Percentiles rank a stretch among this genome's conserved stretches.
Conservation (phyloP, 2,888 invertebrate genomes). For the Melanchra persicariae region DNA sequence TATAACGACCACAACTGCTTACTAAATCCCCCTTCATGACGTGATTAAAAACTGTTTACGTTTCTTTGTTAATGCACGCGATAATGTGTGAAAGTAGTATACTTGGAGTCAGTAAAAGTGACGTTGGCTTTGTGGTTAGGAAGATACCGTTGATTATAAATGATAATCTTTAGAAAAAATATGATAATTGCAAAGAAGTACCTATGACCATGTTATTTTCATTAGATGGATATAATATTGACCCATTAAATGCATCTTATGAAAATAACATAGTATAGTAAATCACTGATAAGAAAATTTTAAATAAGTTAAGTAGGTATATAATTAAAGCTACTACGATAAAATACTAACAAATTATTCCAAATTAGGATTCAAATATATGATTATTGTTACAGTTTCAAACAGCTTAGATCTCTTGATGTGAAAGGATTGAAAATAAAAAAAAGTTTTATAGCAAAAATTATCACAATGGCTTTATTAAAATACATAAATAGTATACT, state of each 20-base stretch:
- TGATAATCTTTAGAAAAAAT: no score
- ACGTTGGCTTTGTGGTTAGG: not conserved
- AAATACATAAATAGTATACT: slow-evolving; percentile 91
- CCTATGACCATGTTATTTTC: no score
- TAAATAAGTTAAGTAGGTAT: no score
- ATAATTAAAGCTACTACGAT: no score
- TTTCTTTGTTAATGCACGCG: slow-evolving; percentile 38
- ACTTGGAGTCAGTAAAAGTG: not conserved
- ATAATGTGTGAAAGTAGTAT: slow-evolving; percentile 35
- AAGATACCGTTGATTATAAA: no score
- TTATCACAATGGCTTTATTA: slow-evolving; percentile 91
- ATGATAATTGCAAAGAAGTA: no score
- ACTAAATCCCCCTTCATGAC: slow-evolving; percentile 26
- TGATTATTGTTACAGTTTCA: not conserved
- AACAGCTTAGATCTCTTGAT: no score
- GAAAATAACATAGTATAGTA: no score
- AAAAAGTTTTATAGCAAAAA: slow-evolving; percentile 84
- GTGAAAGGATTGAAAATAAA: slow-evolving; percentile 71
- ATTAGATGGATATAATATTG: no score
- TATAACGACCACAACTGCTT: slow-evolving; percentile 26
- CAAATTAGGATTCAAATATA: not conserved
- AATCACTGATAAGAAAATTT: not conserved
- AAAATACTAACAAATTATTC: no score
- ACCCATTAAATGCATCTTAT: no score
- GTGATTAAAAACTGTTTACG: slow-evolving; percentile 28